Conservation (phyloP, 2,113 vertebrate genomes). For the Cochlearius cochlearius region DNA sequence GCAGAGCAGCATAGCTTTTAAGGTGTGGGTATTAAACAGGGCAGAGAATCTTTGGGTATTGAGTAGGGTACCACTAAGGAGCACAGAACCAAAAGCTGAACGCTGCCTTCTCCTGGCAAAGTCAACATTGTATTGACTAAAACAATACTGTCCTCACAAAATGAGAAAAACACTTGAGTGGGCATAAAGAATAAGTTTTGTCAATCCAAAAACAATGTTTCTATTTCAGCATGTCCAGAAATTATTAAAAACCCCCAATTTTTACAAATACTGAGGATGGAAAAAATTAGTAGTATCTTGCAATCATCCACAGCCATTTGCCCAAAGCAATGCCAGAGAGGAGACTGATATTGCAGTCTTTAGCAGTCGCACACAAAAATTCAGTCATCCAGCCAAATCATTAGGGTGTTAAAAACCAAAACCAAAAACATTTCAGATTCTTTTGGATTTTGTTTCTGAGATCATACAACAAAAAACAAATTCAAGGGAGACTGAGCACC, state of each 20-base stretch:
- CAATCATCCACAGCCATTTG: background rate
- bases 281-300: background rate
- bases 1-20: background rate
- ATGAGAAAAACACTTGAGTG: background rate
- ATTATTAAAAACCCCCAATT: background rate
- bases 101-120: background rate
- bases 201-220: background rate
- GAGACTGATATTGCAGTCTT: background rate
- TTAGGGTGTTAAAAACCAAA: background rate
- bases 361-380: background rate
- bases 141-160: background rate
- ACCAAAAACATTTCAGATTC: background rate
- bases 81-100: background rate
- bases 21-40: background rate
- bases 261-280: background rate
- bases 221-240: background rate
- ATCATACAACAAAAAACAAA: background rate
- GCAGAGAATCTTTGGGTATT: background rate
- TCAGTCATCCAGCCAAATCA: background rate
- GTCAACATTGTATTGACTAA: background rate
- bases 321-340: background rate
- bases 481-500: background rate
- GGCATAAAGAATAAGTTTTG: background rate
- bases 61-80: background rate
- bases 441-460: background rate